These are phyloP conservation scores for Albula glossodonta DNA, from an alignment of 2,113 vertebrate genomes.

Conservation along the genomic window DNA sequence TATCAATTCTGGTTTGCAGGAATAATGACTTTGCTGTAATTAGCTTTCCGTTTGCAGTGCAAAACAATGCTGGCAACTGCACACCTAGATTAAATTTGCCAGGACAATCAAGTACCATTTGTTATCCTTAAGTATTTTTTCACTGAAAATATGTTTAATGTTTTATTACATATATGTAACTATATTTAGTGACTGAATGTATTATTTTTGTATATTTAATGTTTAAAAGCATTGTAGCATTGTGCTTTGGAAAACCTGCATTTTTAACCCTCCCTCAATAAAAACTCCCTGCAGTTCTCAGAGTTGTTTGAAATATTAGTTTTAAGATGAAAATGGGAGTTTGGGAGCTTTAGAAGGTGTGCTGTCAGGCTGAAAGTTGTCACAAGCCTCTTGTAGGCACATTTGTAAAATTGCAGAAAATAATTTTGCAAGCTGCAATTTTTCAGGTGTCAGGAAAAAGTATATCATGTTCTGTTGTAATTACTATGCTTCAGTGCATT, in stretches of 20 bases:
- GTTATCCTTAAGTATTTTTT: too few species aligned
- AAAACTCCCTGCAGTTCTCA: too few species aligned
- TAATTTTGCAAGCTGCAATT: background rate
- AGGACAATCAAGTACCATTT: too few species aligned
- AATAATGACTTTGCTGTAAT: background rate
- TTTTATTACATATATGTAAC: background rate
- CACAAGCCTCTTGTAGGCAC: background rate
- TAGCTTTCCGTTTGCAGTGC: background rate
- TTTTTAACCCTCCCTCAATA: too few species aligned
- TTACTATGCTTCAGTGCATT: background rate
- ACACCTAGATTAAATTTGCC: too few species aligned
- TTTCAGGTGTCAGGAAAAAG: background rate
- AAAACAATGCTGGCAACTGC: background rate
- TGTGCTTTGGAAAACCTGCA: too few species aligned
- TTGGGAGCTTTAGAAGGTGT: background rate
- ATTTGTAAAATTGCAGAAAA: background rate
- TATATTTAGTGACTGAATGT: too few species aligned
- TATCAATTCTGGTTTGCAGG: background rate
- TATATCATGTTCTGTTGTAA: background rate
- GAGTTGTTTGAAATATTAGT: background rate
- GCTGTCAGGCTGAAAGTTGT: background rate
- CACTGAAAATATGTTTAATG: background rate
- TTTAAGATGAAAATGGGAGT: background rate
- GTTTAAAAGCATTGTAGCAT: too few species aligned
- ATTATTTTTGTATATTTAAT: too few species aligned